phyloP scores from a whole-genome alignment of 1,140 invertebrate species.

The Lordiphosa stackelbergi region DNA sequence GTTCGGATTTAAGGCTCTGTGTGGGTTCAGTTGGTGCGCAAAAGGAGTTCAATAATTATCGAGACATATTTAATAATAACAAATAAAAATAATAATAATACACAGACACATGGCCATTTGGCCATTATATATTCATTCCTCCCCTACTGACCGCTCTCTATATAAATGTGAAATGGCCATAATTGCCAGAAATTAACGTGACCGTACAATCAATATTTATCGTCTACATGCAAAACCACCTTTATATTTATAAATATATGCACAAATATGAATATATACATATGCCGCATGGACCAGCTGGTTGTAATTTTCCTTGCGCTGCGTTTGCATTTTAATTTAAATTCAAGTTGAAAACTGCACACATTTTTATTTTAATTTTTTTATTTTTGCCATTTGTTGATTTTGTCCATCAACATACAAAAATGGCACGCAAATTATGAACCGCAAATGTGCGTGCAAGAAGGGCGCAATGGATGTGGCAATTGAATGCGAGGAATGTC shows the following conservation, averaged over 20 bases:
- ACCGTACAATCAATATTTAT: conserved; percentile 69
- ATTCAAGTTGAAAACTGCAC: conserved; percentile 62
- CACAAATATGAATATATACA: conserved; percentile 22
- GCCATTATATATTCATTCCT: conserved; percentile 21
- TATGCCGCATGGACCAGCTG: conserved; percentile 14
- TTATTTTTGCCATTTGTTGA: conserved; percentile 51
- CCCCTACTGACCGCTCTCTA: conserved; percentile 4
- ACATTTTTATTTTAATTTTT: conserved; percentile 27
- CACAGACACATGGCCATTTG: conserved; percentile 19
- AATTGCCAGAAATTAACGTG: conserved; percentile 70
- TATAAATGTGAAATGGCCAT: conserved; percentile 52
- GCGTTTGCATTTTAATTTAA: conserved; percentile 69
- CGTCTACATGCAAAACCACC: conserved; percentile 25
- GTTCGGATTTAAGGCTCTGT: conserved; percentile 46
- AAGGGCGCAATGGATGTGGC: conserved; percentile 22
- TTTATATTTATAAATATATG: conserved; percentile 23
- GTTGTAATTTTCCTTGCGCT: conserved; percentile 53
- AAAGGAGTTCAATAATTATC: conserved; percentile 54
- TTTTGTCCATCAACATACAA: conserved; percentile 74
- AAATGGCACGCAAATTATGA: conserved; percentile 71
- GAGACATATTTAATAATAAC: conserved; percentile 68
- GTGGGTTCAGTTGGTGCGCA: conserved; percentile 7
- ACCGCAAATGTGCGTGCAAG: conserved; percentile 69
- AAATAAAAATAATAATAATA: conserved; percentile 41
- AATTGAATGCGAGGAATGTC: conserved; percentile 30